Base-by-base conservation (phyloP, 2,888 invertebrate species). In the Clitarchus hookeri region DNA sequence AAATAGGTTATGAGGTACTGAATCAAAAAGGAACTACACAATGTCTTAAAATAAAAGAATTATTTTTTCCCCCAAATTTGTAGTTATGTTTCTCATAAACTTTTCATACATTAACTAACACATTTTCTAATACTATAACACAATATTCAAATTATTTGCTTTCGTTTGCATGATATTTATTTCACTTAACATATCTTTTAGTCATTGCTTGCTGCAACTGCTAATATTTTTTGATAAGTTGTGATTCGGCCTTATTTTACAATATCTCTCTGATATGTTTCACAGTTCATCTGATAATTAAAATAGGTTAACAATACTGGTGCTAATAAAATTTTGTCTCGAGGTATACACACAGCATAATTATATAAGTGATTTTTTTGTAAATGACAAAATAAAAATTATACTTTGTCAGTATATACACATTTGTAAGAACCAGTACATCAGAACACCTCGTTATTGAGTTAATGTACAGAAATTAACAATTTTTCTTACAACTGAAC, bases 181-280 rank as follows among this genome's bases (percentile, higher is more conserved):
- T 65, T 6, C 65, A 65, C 65, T 23, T 65, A 23, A n/a, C 19
- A 65, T 65, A 2, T 4, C 1, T 65, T 65, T 23, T 19, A 23
- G 65, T 65, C 16, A 19, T 65, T 23, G 65, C n/a, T 23, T 65
- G 65, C 16, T 23, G n/a, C 65, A 65, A 65, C 65, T 65, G 65
- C 19, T 48, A 23, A n/a, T 65, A 65, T 65, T 23, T 65, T 65
- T 19, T 65, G 11, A 16, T 8, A 16, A n/a, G 19, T n/a, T 65
- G 65, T 65, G n/a, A 65, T 65, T 65, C 19, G 19, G 65, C 65
- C 23, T 65, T 65, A 65, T 65, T 65, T 65, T 65, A 65, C 36
- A 36, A 36, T 82, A 82, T 82, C 25, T 82, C 23, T 82, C 13
- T 82, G 82, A 82, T 82, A 82, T 82, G 82, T 82, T 82, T 82